Conservation (phyloP, 1,140 invertebrate species). For the Coelopa frigida region DNA sequence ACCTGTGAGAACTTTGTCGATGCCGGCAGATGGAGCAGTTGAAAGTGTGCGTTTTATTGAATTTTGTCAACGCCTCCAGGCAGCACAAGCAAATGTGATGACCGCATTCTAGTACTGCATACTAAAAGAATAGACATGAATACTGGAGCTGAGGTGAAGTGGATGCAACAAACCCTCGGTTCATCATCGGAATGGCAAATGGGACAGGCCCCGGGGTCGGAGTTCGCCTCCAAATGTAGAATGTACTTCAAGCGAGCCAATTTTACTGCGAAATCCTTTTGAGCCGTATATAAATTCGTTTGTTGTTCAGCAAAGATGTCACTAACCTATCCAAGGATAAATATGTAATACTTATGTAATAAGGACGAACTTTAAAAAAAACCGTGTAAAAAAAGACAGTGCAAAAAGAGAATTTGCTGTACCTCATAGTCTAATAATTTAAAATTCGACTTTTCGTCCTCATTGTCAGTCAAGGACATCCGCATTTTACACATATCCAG, state of each 20-base stretch:
- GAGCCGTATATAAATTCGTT: slow-evolving; percentile 21
- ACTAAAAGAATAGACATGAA: slow-evolving; percentile 17
- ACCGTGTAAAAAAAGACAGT: neutral
- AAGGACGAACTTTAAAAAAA: neutral
- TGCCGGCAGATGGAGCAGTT: slow-evolving; percentile 63
- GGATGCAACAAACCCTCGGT: slow-evolving; percentile 20
- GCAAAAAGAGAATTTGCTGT: neutral
- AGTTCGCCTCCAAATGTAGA: slow-evolving; percentile 34
- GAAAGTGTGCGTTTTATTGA: slow-evolving; percentile 12
- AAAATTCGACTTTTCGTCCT: slow-evolving; percentile 30
- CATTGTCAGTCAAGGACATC: slow-evolving; percentile 41
- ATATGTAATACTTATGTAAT: neutral
- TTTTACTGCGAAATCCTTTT: slow-evolving; percentile 29
- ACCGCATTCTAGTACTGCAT: slow-evolving; percentile 38
- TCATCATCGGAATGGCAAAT: slow-evolving; percentile 53
- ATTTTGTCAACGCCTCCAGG: slow-evolving; percentile 18
- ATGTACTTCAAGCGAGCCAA: slow-evolving; percentile 35
- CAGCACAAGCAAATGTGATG: slow-evolving; percentile 36
- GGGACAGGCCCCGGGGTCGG: slow-evolving; percentile 58
- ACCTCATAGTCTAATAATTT: slow-evolving; percentile 24
- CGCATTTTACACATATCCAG: slow-evolving; percentile 66
- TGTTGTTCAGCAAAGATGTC: slow-evolving; percentile 22
- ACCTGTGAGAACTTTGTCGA: slow-evolving; percentile 41
- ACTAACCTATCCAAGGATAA: slow-evolving; percentile 20
- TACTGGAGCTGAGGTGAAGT: slow-evolving; percentile 1